phyloP scores from a whole-genome alignment of 92 coral and sea anemone genomes.

The Siderastrea siderea region DNA sequence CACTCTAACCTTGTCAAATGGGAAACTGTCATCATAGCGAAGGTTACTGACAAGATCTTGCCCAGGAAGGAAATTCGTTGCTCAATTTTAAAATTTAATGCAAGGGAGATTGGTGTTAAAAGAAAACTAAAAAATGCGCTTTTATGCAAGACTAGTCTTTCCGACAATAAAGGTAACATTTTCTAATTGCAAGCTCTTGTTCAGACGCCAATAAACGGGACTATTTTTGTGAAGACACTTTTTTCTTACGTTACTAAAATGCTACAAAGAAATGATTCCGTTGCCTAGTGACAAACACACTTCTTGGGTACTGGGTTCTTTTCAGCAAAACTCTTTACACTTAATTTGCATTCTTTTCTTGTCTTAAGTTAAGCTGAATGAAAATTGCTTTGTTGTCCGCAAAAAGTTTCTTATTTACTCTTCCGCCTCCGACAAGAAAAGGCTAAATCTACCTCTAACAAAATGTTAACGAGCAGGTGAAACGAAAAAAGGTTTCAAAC shows the following conservation, averaged over 20 bases:
- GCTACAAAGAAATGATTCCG: constrained; percentile 15
- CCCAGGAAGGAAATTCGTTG: neutral
- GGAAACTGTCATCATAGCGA: neutral
- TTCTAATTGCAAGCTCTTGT: constrained; percentile 15
- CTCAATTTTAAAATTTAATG: neutral
- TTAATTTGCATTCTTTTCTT: neutral
- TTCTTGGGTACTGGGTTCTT: neutral
- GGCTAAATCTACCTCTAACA: neutral
- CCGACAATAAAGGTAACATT: constrained; percentile 8
- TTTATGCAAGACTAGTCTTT: neutral
- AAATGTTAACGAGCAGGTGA: neutral
- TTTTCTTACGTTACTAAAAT: neutral
- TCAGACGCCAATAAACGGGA: constrained; percentile 2
- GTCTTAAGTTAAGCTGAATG: neutral
- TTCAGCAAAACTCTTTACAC: neutral
- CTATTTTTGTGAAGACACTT: neutral
- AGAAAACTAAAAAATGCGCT: neutral
- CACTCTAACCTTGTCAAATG: neutral
- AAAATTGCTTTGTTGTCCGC: constrained; percentile 20
- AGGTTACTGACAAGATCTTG: neutral
- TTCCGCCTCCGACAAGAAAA: constrained; percentile 1
- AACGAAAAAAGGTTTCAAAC: too few relatives aligned
- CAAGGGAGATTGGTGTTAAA: neutral
- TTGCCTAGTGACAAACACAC: constrained; percentile 21
- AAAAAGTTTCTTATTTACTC: neutral